Conservation (phyloP, 2,113 vertebrate species). For the Coptodon rendalli region DNA sequence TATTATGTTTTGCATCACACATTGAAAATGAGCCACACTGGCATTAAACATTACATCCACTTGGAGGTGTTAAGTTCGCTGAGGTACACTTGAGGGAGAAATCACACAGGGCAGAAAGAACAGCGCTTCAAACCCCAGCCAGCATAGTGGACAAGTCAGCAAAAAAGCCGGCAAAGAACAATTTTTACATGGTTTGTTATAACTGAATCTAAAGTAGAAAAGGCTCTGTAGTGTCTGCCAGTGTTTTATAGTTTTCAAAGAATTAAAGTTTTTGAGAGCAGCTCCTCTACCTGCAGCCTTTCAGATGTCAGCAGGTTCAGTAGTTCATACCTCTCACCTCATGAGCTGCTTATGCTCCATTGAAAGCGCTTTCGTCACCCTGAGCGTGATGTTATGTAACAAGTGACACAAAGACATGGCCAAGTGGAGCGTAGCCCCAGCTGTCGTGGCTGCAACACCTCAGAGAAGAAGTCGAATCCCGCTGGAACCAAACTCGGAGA, state of each 20-base stretch:
- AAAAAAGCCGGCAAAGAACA: neutral
- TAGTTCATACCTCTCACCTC: neutral
- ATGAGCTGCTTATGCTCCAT: neutral
- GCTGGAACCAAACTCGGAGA: neutral
- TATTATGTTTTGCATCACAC: neutral
- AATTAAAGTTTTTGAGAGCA: neutral
- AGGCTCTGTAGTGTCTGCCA: neutral
- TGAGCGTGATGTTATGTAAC: neutral
- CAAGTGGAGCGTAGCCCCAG: neutral
- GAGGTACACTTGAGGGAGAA: neutral
- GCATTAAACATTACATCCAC: neutral
- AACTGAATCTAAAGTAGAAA: neutral
- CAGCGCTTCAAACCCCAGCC: accelerated
- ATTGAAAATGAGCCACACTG: neutral
- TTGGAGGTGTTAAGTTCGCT: neutral
- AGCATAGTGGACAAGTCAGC: neutral
- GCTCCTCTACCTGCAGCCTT: neutral
- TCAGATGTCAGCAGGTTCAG: neutral
- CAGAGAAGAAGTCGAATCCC: neutral
- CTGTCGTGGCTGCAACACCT: neutral
- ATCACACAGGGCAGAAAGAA: neutral
- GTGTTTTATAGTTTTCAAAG: neutral
- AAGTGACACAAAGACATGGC: neutral
- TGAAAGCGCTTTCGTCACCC: neutral
- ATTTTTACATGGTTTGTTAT: neutral